Evolutionary conservation across 2,797 vertebrate species (phyloP).

Genomic region (Notamacropus eugenii): DNA sequence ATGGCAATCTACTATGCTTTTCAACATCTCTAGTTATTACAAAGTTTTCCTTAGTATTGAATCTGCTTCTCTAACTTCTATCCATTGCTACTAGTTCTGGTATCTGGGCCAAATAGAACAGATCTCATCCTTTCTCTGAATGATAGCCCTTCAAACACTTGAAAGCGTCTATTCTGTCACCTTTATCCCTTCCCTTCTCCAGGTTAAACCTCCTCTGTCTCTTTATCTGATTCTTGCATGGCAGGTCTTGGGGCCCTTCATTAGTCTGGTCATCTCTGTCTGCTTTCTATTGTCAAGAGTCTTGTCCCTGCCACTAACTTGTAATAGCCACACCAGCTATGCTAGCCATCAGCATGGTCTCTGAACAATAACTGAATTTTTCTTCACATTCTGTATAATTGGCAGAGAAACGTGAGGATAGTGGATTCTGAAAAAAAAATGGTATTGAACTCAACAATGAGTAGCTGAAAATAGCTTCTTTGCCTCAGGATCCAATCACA

Average conservation of each 20-base stretch:
- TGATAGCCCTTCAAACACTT: neutral
- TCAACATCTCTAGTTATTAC: neutral
- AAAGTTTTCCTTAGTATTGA: neutral
- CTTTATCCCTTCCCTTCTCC: neutral
- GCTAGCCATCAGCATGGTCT: neutral
- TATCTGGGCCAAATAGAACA: neutral
- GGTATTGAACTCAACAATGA: neutral
- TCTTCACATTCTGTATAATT: neutral
- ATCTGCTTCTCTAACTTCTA: neutral
- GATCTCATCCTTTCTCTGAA: neutral
- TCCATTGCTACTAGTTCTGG: neutral
- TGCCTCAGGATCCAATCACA: neutral
- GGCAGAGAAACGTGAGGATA: neutral
- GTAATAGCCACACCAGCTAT: neutral
- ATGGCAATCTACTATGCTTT: neutral
- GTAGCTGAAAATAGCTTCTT: neutral
- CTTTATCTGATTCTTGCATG: neutral
- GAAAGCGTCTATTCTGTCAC: neutral
- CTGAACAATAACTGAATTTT: neutral
- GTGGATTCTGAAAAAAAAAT: neutral
- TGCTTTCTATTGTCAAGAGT: neutral
- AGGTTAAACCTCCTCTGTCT: neutral
- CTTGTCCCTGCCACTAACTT: neutral
- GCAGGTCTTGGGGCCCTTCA: neutral
- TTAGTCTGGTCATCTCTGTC: neutral